These are phyloP conservation scores for Hippocampus abdominalis DNA, from an alignment of 2,113 vertebrate genomes.

Conservation along the genomic window DNA sequence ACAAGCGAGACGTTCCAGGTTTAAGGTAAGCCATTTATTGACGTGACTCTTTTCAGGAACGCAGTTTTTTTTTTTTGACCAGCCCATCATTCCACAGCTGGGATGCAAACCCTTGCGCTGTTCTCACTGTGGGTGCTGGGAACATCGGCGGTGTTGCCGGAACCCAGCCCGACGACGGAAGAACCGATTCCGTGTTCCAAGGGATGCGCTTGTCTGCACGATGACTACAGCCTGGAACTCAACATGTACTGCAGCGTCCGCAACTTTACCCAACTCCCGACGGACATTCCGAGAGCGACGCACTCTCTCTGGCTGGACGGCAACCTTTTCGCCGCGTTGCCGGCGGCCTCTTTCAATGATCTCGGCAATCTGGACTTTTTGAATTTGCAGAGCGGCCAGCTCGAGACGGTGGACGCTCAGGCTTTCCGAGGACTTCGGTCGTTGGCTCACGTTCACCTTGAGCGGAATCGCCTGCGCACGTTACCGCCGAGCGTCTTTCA, in stretches of 20 bases:
- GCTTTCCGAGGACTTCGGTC: conserved; percentile 79
- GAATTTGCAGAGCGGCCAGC: conserved; percentile 83
- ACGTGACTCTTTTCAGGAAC: background rate
- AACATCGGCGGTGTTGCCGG: conserved; percentile 60
- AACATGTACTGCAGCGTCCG: conserved; percentile 86
- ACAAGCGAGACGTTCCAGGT: conserved; percentile 41
- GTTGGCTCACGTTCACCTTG: conserved; percentile 85
- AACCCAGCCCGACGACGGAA: conserved; percentile 37
- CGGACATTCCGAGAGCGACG: conserved; percentile 70
- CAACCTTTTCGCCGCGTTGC: conserved; percentile 82
- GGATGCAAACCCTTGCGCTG: conserved; percentile 64
- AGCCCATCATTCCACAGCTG: conserved; percentile 40
- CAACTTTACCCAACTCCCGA: conserved; percentile 78
- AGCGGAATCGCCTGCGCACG: conserved; percentile 79
- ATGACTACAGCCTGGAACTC: conserved; percentile 81
- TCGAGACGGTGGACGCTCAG: conserved; percentile 77
- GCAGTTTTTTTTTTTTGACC: no score
- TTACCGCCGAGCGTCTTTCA: conserved; percentile 79
- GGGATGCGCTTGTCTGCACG: conserved; percentile 78
- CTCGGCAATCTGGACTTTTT: conserved; percentile 83
- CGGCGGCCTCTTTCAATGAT: conserved; percentile 76
- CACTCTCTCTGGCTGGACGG: conserved; percentile 87
- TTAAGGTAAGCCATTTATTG: conserved; percentile 55
- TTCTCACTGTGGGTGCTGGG: conserved; percentile 66
- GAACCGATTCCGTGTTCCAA: conserved; percentile 76